Conservation (phyloP, 2,888 invertebrate species). For the Drosophila algonquin region DNA sequence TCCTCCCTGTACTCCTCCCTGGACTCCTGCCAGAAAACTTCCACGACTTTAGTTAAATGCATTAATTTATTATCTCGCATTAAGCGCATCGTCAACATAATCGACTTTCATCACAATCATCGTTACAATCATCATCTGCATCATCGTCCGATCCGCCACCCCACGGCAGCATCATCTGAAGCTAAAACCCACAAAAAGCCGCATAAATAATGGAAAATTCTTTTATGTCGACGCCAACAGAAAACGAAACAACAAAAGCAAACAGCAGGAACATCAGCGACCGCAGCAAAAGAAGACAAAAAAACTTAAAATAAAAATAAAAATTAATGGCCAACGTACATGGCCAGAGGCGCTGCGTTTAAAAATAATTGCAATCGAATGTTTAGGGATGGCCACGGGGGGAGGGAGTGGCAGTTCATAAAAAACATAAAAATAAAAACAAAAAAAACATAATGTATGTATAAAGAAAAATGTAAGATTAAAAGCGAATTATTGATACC, state of each 20-base stretch:
- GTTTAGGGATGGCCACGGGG: slow-evolving; percentile 8
- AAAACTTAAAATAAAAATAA: slow-evolving; percentile 48
- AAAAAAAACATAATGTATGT: neutral
- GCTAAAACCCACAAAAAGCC: slow-evolving; percentile 46
- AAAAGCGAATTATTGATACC: neutral
- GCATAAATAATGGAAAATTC: slow-evolving; percentile 54
- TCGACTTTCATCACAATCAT: slow-evolving; percentile 16
- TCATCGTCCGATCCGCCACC: neutral
- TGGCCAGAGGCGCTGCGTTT: slow-evolving; percentile 46
- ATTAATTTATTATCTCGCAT: slow-evolving; percentile 46
- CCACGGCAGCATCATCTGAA: slow-evolving; percentile 8
- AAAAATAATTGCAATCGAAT: slow-evolving; percentile 39
- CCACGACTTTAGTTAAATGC: slow-evolving; percentile 12
- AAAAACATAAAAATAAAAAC: neutral
- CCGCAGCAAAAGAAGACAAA: slow-evolving; percentile 14
- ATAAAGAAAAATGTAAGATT: neutral
- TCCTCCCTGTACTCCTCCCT: neutral
- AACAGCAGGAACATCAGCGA: too few species aligned
- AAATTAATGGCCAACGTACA: slow-evolving; percentile 52
- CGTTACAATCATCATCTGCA: slow-evolving; percentile 7
- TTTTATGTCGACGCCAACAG: slow-evolving; percentile 32
- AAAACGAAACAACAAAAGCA: neutral
- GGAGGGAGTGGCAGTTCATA: neutral
- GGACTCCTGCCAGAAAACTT: neutral
- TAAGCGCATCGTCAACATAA: slow-evolving; percentile 43